Percentiles rank a stretch among this genome's conserved stretches.
phyloP scores from a whole-genome alignment of 1,140 invertebrate species.

The Marisa cornuarietis region DNA sequence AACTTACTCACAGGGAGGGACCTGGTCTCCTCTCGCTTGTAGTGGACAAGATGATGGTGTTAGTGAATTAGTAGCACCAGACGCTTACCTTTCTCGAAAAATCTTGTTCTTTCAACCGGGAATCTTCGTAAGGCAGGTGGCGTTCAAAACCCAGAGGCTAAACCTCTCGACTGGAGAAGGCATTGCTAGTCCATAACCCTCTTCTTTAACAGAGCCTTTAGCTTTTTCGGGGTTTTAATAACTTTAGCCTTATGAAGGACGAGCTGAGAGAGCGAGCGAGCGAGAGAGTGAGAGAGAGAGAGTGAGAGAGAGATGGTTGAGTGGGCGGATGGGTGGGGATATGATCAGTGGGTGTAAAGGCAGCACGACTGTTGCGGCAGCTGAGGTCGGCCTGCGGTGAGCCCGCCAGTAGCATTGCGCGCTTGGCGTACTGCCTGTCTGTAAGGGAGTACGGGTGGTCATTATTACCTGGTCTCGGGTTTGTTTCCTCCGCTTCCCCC shows the following conservation, averaged over 20 bases:
- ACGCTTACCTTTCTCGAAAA: no score
- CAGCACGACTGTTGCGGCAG: no score
- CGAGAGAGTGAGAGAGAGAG: background rate
- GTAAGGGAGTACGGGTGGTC: no score
- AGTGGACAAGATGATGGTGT: no score
- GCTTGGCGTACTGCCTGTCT: no score
- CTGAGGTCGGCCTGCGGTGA: no score
- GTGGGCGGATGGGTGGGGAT: background rate
- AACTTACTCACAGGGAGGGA: no score
- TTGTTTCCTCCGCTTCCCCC: no score
- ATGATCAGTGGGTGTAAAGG: background rate
- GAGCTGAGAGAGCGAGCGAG: background rate
- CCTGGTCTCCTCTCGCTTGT: no score
- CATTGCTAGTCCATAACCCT: background rate
- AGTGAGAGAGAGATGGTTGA: conserved; percentile 6
- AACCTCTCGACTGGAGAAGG: conserved; percentile 1
- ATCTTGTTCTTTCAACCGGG: conserved; percentile 1
- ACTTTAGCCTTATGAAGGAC: conserved; percentile 9
- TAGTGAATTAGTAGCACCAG: no score
- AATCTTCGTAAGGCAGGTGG: background rate
- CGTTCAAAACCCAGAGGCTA: background rate
- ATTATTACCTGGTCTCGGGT: no score
- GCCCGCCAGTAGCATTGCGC: no score
- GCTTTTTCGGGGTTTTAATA: conserved; percentile 7
- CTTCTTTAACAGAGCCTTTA: background rate